phyloP scores from a whole-genome alignment of 2,888 invertebrate genomes.

The Cheilosia soror region DNA sequence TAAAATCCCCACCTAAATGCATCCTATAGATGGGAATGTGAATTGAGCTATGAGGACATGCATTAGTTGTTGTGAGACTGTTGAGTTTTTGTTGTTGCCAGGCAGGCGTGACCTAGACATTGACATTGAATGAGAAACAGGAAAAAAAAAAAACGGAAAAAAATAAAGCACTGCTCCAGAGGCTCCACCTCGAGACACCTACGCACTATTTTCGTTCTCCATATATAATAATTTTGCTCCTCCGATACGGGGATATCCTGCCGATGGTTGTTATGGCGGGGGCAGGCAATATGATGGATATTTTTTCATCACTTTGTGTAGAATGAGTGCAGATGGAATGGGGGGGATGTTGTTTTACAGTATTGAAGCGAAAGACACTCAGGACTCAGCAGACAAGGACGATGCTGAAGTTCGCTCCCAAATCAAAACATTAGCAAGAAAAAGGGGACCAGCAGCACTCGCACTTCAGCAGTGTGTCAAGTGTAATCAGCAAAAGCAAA shows the following conservation, averaged over 20 bases:
- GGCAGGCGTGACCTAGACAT: slow-evolving; percentile 71
- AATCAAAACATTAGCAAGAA: slow-evolving; percentile 12
- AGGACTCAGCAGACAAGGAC: slow-evolving; percentile 16
- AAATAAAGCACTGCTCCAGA: slow-evolving; percentile 26
- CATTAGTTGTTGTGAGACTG: slow-evolving; percentile 34
- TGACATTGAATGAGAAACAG: slow-evolving; percentile 53
- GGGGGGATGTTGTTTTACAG: slow-evolving; percentile 46
- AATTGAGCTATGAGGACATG: slow-evolving; percentile 26
- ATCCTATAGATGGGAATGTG: slow-evolving; percentile 7
- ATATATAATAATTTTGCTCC: slow-evolving; percentile 30
- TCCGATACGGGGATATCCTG: neutral
- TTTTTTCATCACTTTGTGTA: slow-evolving; percentile 25
- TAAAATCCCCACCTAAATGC: slow-evolving; percentile 7
- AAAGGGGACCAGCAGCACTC: slow-evolving; percentile 9
- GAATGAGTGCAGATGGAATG: slow-evolving; percentile 14
- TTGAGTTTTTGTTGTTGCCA: slow-evolving; percentile 46
- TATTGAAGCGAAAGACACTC: slow-evolving; percentile 17
- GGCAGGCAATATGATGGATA: slow-evolving; percentile 9
- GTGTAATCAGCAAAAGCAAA: slow-evolving; percentile 51
- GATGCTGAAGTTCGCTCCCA: slow-evolving; percentile 6
- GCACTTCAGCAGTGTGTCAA: neutral
- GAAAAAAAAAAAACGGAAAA: slow-evolving; percentile 2
- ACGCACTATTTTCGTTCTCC: slow-evolving; percentile 65
- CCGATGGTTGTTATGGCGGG: slow-evolving; percentile 20
- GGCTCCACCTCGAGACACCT: slow-evolving; percentile 73